Base-by-base conservation (phyloP, 2,888 invertebrate genomes). In the Chrysotoxum bicinctum region DNA sequence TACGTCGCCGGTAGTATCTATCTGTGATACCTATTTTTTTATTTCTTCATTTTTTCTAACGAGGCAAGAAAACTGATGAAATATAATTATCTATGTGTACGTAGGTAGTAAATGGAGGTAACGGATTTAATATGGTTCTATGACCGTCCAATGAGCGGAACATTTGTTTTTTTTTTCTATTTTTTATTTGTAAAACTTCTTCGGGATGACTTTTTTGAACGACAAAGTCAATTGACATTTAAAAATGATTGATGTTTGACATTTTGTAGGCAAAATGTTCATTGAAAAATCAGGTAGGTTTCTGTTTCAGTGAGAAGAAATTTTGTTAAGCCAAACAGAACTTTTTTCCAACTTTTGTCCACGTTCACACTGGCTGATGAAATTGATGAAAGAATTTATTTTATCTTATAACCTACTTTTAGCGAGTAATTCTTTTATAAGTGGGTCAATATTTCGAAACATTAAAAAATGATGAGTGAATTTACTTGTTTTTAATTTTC, bases 121-220 rank as follows among this genome's bases (percentile, higher is more conserved):
- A 82, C 73, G 72, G 78, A 73, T 48, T 73, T 26, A 58, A 60
- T 45, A 8, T n/a, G 32, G 56, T 62, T 78, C 62, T 45, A 40
- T 78, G 78, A 78, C 40, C 60, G 48, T 48, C 30, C n/a, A 66
- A 40, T 35, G n/a, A 73, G 73, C 58, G 73, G 58, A 64, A 48
- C 81, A 70, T n/a, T 19, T 37, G 54, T 1, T 43, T 23, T 40
- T n/a, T 45, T 26, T 16, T 56, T 23, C 16, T 2, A 1, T 30
- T 30, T 26, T 5, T 6, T 26, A 26, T 26, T 26, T 26, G 26
- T 26, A 26, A 26, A 26, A 43, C 50, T 62, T 19, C 50, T 3
- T 30, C 35, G 19, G 9, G 21, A 12, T 56, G 56, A 8, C 14
- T 32, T 45, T 7, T 62, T 19, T 45, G 2, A 9, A 45, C 6